Evolutionary conservation across 2,888 invertebrate genomes (phyloP), one percentile per base, ranked within the genome.

Genomic region (Sminthurides aquaticus): DNA sequence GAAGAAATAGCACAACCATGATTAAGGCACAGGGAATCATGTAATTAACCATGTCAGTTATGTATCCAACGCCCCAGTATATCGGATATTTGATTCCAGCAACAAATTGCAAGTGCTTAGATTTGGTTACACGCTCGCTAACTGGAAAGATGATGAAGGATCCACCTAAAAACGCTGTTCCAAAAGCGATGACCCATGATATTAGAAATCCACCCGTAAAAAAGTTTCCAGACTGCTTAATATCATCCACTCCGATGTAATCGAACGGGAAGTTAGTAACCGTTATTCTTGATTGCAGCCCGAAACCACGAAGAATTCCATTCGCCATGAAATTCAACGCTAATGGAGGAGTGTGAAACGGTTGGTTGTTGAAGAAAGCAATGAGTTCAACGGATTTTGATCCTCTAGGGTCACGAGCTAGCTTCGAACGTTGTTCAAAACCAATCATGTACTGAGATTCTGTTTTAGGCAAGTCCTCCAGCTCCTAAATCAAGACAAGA

Each of bases 71-170:
- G 2, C 82, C 74, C 91, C 91, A 91, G 79, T 86, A 85, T 3
- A 85, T 82, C 0, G 80, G 77, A 0, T 86, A 83, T 66, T 84
- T 83, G 0, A 87, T 82, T 0, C 90, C 89, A 1, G 88, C 86
- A 0, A 89, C 86, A 70, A 85, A 83, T 76, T 89, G 89, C 29
- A 89, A 79, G 58, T 87, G 82, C 74, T 88, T 87, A 0, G 88
- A 83, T 57, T 87, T 85, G 49, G 81, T 82, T 2, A 84, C 79
- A 20, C 87, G 82, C 76, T 91, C 91, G 79, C 86, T 81, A 57
- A 87, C 78, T 11, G 81, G 76, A 70, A 82, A 81, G 20, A 82
- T 72, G 2, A 80, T 78, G 71, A 82, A 81, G 64, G 80, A 80
- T 61, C 80, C 79, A 1, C 79, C 77, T 1, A 81, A 76, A 70